These are phyloP conservation scores for Numenius phaeopus DNA, from an alignment of 2,797 vertebrate genomes.

Conservation along the genomic window DNA sequence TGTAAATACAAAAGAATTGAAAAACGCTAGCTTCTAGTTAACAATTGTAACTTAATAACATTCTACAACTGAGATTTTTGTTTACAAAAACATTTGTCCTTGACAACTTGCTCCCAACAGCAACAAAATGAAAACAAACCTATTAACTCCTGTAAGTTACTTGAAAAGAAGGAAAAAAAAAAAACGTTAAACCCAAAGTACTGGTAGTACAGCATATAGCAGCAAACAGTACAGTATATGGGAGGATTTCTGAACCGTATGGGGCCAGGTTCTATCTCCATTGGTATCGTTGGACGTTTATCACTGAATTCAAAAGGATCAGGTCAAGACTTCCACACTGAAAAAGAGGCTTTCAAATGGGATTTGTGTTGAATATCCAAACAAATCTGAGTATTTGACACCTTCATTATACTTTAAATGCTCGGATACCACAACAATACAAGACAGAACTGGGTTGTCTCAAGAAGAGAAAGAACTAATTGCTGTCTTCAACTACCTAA, in stretches of 20 bases:
- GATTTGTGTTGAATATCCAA: conserved; percentile 5
- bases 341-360: background rate
- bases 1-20: background rate
- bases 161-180: background rate
- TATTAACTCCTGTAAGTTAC: background rate
- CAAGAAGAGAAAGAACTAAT: background rate
- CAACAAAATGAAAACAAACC: background rate
- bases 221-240: background rate
- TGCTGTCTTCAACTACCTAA: background rate
- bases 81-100: conserved; percentile 7
- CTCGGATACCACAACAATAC: background rate
- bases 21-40: background rate
- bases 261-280: background rate
- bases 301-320: background rate
- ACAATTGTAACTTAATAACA: background rate
- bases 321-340: background rate
- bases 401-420: background rate
- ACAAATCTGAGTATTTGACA: background rate
- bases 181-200: background rate
- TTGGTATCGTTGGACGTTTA: background rate
- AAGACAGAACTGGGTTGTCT: background rate
- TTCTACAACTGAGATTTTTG: background rate
- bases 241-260: background rate
- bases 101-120: background rate
- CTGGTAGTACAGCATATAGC: background rate